Conservation (phyloP, 2,888 invertebrate genomes). For the Hypercompe scribonia region DNA sequence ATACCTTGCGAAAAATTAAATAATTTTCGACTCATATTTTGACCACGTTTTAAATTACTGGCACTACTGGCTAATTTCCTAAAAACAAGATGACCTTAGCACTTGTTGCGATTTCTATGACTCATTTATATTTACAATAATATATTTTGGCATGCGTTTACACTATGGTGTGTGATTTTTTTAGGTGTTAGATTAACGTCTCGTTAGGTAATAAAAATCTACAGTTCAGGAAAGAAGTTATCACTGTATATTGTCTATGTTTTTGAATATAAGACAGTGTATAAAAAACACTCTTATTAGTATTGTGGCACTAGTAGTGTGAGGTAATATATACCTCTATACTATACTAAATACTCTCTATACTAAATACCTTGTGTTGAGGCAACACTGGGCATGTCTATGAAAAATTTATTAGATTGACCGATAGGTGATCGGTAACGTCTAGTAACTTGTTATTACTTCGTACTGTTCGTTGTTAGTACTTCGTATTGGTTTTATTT, state of each 20-base stretch:
- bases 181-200: too few relatives aligned
- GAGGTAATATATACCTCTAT: too few relatives aligned
- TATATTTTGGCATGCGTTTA: background rate
- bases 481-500: background rate
- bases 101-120: background rate
- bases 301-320: background rate
- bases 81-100: background rate
- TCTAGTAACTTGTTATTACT: conserved; percentile 2
- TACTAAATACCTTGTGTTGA: conserved; percentile 17
- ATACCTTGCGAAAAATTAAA: background rate
- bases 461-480: too few relatives aligned
- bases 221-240: too few relatives aligned
- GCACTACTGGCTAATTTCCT: background rate
- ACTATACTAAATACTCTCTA: too few relatives aligned
- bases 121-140: background rate
- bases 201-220: too few relatives aligned
- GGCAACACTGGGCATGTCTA: conserved; percentile 28
- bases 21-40: background rate
- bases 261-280: background rate
- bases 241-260: background rate
- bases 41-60: background rate
- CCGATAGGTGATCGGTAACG: background rate
- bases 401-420: conserved; percentile 34
- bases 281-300: background rate
- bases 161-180: too few relatives aligned